A percentile compares a stretch with the other conserved stretches of the same genome.
phyloP scores from a whole-genome alignment of 2,797 vertebrate species.

The Lepus oiostolus region DNA sequence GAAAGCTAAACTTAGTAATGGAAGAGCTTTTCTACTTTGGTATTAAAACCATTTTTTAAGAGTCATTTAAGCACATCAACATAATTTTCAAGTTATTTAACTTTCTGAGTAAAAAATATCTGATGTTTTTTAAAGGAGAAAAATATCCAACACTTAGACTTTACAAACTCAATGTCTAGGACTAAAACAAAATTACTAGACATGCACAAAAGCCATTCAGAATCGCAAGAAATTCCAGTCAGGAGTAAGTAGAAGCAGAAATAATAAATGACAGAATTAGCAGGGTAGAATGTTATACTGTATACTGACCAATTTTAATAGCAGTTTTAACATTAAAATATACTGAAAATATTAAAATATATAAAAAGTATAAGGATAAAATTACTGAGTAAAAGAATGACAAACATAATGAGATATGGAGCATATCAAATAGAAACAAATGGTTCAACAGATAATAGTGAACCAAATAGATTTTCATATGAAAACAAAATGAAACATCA shows the following conservation, averaged over 20 bases:
- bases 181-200: neutral
- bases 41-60: neutral
- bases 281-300: neutral
- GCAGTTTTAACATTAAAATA: too few species aligned
- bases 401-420: neutral
- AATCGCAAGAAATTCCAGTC: neutral
- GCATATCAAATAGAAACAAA: neutral
- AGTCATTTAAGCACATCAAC: neutral
- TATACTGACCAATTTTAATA: too few species aligned
- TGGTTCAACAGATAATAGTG: neutral
- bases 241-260: constrained; percentile 8
- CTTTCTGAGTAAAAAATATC: neutral
- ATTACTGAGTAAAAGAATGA: neutral
- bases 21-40: neutral
- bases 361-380: neutral
- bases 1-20: neutral
- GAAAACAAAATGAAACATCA: neutral
- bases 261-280: neutral
- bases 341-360: too few species aligned
- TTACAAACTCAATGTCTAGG: neutral
- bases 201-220: neutral
- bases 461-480: neutral
- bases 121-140: neutral
- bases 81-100: neutral
- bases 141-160: neutral